phyloP scores from a whole-genome alignment of 2,797 vertebrate genomes.

The Schizopygopsis pylzovi region DNA sequence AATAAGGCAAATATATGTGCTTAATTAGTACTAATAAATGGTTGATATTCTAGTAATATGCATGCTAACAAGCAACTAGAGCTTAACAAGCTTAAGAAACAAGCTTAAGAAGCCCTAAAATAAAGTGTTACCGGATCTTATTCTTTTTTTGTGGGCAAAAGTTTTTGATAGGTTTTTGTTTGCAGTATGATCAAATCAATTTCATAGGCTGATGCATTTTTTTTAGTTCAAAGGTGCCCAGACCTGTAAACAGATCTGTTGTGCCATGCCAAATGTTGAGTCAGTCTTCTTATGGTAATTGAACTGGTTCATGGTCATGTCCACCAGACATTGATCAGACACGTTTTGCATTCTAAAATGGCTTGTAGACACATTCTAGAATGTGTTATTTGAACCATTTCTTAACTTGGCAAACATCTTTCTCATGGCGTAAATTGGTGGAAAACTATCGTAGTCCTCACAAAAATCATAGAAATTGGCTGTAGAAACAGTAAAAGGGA shows the following conservation, averaged over 20 bases:
- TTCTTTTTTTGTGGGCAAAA: slow-evolving; percentile 53
- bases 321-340: background rate
- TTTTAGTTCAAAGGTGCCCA: background rate
- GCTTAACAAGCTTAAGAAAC: too few relatives aligned
- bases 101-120: too few relatives aligned
- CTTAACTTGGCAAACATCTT: background rate
- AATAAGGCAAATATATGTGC: too few relatives aligned
- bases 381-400: background rate
- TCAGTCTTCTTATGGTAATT: background rate
- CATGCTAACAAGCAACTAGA: too few relatives aligned
- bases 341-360: background rate
- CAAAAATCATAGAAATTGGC: background rate
- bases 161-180: slow-evolving; percentile 42
- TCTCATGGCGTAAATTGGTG: background rate
- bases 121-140: background rate
- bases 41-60: too few relatives aligned
- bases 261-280: background rate
- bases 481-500: background rate
- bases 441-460: background rate
- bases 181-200: background rate
- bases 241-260: background rate
- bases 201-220: background rate
- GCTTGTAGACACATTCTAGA: background rate
- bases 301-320: background rate
- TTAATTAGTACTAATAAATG: too few relatives aligned